These are phyloP conservation scores for Drosophila teissieri DNA, from an alignment of 1,140 invertebrate species.

Conservation along the genomic window DNA sequence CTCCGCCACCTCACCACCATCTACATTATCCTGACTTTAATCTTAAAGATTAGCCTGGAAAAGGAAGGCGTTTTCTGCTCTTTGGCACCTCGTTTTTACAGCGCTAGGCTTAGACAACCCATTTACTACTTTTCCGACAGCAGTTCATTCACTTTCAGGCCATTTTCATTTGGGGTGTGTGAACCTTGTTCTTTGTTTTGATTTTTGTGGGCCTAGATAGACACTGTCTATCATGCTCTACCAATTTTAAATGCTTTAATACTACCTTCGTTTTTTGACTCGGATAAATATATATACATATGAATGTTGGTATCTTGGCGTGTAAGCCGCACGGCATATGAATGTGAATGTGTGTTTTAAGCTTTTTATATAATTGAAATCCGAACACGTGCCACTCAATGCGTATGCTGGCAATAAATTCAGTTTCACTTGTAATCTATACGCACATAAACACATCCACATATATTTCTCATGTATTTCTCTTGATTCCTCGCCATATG, in stretches of 20 bases:
- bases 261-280: not conserved
- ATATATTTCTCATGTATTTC: conserved; percentile 13
- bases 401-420: conserved; percentile 43
- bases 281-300: not conserved
- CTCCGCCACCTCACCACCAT: not conserved
- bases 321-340: conserved; percentile 1
- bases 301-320: not conserved
- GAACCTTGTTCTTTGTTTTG: conserved; percentile 41
- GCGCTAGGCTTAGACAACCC: conserved; percentile 15
- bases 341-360: conserved; percentile 47
- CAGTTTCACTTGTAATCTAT: conserved; percentile 50
- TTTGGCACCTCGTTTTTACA: conserved; percentile 4
- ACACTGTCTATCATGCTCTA: conserved; percentile 16
- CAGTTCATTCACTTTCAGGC: conserved; percentile 47
- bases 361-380: conserved; percentile 75
- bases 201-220: conserved; percentile 16
- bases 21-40: conserved; percentile 31
- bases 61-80: not conserved
- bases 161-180: conserved; percentile 10
- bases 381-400: conserved; percentile 65
- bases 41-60: conserved; percentile 34
- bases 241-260: conserved; percentile 35
- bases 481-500: conserved; percentile 23
- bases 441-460: conserved; percentile 35
- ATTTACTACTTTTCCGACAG: conserved; percentile 12